Percentiles rank a stretch among this genome's conserved stretches.
These are phyloP conservation scores for Argyresthia goedartella DNA, from an alignment of 2,888 invertebrate genomes.

Conservation along the genomic window DNA sequence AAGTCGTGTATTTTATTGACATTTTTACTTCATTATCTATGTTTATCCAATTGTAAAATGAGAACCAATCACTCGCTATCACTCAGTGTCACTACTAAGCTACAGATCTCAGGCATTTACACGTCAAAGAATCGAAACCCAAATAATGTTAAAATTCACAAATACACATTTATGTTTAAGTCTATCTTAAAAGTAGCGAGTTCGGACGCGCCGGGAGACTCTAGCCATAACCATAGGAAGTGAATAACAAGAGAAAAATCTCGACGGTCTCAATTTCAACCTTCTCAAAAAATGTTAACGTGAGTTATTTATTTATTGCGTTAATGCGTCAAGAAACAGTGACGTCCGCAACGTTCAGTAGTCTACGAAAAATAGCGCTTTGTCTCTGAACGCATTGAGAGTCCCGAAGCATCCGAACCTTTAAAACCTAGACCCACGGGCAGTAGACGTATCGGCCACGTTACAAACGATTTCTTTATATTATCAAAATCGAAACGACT, in stretches of 20 bases:
- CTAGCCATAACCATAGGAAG: too few relatives aligned
- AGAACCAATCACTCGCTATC: constrained; percentile 64
- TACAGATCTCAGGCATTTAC: constrained; percentile 66
- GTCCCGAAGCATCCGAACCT: constrained; percentile 32
- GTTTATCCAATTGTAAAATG: constrained; percentile 67
- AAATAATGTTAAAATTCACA: constrained; percentile 66
- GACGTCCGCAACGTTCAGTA: not conserved
- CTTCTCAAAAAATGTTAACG: too few relatives aligned
- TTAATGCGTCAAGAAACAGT: constrained; percentile 6
- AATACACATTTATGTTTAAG: constrained; percentile 51
- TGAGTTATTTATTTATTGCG: too few relatives aligned
- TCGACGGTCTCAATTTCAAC: too few relatives aligned
- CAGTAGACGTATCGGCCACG: constrained; percentile 58
- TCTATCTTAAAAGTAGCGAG: constrained; percentile 47
- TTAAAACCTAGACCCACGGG: constrained; percentile 38
- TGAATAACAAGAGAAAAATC: too few relatives aligned
- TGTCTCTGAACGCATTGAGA: too few relatives aligned
- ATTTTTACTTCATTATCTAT: constrained; percentile 53
- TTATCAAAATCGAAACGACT: too few relatives aligned
- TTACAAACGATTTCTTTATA: too few relatives aligned
- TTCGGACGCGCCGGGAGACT: constrained; percentile 35
- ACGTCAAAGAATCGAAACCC: constrained; percentile 62
- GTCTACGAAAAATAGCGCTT: constrained; percentile 15
- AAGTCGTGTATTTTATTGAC: constrained; percentile 51
- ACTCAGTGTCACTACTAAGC: constrained; percentile 60